phyloP scores from a whole-genome alignment of 2,113 vertebrate species.

The Hypanus sabinus region DNA sequence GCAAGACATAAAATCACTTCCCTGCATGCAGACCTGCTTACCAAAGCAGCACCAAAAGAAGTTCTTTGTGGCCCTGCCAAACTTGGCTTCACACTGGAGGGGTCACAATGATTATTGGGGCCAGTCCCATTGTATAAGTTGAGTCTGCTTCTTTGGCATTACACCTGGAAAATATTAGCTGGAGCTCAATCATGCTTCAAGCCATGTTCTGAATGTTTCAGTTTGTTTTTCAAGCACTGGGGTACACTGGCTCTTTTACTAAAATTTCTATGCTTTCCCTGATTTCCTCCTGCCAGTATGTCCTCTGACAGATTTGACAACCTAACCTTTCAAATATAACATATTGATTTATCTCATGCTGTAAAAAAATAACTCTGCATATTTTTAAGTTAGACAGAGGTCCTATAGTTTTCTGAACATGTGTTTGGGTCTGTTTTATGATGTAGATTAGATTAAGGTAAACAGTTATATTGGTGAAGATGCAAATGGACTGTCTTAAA shows the following conservation, averaged over 20 bases:
- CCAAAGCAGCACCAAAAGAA: background rate
- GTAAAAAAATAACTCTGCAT: background rate
- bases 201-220: background rate
- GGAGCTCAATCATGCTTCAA: background rate
- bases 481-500: background rate
- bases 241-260: background rate
- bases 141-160: slow-evolving; percentile 25
- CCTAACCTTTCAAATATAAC: background rate
- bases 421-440: background rate
- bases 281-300: background rate
- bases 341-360: slow-evolving; percentile 1
- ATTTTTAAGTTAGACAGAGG: background rate
- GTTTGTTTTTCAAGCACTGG: slow-evolving; percentile 8
- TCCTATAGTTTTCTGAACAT: background rate
- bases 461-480: background rate
- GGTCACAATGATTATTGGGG: background rate
- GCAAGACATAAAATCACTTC: background rate
- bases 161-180: slow-evolving; percentile 31
- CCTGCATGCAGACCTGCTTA: background rate
- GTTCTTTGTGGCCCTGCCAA: background rate
- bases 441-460: background rate
- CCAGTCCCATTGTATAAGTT: slow-evolving; percentile 14
- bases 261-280: background rate
- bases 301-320: background rate
- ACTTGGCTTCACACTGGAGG: background rate